Conservation (phyloP, 2,797 vertebrate species). For the Stomatorhinus walkeri region DNA sequence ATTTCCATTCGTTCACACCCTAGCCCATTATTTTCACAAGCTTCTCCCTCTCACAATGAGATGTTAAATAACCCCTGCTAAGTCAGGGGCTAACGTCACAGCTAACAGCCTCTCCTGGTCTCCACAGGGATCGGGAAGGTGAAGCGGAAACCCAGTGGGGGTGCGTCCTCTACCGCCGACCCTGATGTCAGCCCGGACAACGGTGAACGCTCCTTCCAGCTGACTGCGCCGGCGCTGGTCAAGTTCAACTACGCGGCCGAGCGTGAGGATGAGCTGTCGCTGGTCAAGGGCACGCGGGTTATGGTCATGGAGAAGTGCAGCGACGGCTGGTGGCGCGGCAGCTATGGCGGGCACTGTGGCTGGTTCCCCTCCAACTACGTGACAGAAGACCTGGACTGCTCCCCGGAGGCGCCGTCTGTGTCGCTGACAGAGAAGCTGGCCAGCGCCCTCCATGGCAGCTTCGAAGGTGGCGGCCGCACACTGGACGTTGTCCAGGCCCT, state of each 20-base stretch:
- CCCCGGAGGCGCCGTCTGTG: slow-evolving; percentile 66
- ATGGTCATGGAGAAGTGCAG: slow-evolving; percentile 97
- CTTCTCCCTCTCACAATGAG: neutral
- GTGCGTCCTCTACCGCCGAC: slow-evolving; percentile 69
- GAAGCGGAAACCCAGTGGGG: slow-evolving; percentile 73
- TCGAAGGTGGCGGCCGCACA: slow-evolving; percentile 67
- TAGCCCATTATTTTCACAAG: neutral
- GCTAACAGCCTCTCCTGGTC: slow-evolving; percentile 4
- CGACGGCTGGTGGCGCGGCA: slow-evolving; percentile 95
- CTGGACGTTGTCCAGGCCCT: slow-evolving; percentile 82
- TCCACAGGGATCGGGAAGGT: slow-evolving; percentile 80
- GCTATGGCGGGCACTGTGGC: slow-evolving; percentile 72
- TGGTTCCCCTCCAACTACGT: slow-evolving; percentile 92
- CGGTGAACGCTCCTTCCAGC: slow-evolving; percentile 78
- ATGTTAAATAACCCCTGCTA: neutral
- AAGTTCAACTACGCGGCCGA: slow-evolving; percentile 84
- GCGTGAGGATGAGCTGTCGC: slow-evolving; percentile 80
- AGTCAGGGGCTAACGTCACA: neutral
- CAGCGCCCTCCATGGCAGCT: slow-evolving; percentile 69
- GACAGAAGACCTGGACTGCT: slow-evolving; percentile 76
- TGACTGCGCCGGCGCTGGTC: slow-evolving; percentile 80
- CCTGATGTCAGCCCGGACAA: slow-evolving; percentile 71
- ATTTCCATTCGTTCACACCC: neutral
- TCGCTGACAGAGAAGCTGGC: slow-evolving; percentile 79
- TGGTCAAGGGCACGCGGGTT: slow-evolving; percentile 81